A percentile compares a stretch with the other conserved stretches of the same genome.
These are phyloP conservation scores for Eospalax fontanierii DNA, from an alignment of 2,797 vertebrate genomes.

Conservation along the genomic window DNA sequence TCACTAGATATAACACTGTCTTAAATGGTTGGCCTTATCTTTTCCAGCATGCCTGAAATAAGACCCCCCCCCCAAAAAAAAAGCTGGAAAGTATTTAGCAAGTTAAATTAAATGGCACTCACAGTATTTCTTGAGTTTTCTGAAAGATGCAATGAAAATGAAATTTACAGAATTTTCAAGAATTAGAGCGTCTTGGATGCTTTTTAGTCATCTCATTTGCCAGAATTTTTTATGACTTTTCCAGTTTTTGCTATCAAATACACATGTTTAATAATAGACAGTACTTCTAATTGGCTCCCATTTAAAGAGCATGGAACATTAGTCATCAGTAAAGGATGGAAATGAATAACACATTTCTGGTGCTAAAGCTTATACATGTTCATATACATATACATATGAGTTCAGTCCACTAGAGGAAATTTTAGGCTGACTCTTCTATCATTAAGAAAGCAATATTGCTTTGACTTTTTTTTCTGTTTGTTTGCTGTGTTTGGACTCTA, in stretches of 20 bases:
- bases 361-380: constrained; percentile 57
- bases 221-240: constrained; percentile 29
- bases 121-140: constrained; percentile 58
- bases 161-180: constrained; percentile 50
- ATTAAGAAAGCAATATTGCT: not conserved
- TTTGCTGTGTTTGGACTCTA: not conserved
- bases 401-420: constrained; percentile 51
- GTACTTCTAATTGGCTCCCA: constrained; percentile 52
- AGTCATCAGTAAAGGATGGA: constrained; percentile 67
- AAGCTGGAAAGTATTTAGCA: not conserved
- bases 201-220: constrained; percentile 42
- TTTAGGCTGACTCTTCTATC: not conserved
- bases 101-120: not conserved
- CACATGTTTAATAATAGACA: constrained; percentile 66
- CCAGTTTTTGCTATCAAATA: constrained; percentile 64
- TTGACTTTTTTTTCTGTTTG: constrained; percentile 17
- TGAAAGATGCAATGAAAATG: constrained; percentile 58
- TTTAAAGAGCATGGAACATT: constrained; percentile 59
- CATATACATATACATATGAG: not conserved
- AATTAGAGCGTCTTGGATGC: constrained; percentile 17
- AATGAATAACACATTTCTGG: constrained; percentile 72
- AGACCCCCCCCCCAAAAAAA: not conserved
- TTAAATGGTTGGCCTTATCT: constrained; percentile 23
- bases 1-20: not conserved
- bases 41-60: not conserved